Evolutionary conservation across 2,797 vertebrate species (phyloP).

Genomic region (Paratrypauchen microcephalus): DNA sequence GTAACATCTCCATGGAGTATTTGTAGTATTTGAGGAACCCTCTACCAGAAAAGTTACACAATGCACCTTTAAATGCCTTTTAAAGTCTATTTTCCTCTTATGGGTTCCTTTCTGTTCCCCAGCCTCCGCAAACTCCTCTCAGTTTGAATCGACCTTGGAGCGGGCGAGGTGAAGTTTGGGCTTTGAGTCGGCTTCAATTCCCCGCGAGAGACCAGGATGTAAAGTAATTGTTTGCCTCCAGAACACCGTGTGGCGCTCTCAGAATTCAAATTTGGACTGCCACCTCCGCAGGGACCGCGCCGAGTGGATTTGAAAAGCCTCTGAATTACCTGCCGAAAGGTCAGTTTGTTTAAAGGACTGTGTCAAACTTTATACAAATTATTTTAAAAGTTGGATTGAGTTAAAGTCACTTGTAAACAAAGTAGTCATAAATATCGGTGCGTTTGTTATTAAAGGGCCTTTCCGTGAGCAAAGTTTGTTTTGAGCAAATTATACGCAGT

Average conservation of each 20-base stretch:
- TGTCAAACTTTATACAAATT: neutral
- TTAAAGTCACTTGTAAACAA: neutral
- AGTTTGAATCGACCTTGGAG: conserved; percentile 53
- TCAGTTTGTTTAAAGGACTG: conserved; percentile 6
- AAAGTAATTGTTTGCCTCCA: conserved; percentile 41
- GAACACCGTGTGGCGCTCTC: conserved; percentile 29
- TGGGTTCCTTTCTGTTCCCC: conserved; percentile 16
- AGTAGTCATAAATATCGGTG: too few species aligned
- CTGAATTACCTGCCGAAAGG: conserved; percentile 9
- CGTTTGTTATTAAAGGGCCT: too few species aligned
- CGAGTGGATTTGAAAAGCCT: conserved; percentile 21
- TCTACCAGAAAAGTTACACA: too few species aligned
- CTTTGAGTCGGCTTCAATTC: conserved; percentile 30
- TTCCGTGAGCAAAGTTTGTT: too few species aligned
- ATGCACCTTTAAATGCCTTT: conserved; percentile 35
- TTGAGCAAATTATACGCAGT: too few species aligned
- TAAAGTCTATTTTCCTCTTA: conserved; percentile 58
- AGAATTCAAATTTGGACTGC: conserved; percentile 29
- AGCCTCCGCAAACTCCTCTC: conserved; percentile 40
- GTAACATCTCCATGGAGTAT: too few species aligned
- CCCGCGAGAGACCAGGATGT: conserved; percentile 39
- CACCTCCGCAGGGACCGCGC: conserved; percentile 21
- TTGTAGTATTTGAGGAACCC: too few species aligned
- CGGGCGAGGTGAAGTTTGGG: conserved; percentile 31
- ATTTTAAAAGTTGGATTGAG: neutral